phyloP scores from a whole-genome alignment of 2,113 vertebrate species.

The Perca schrenkii region DNA sequence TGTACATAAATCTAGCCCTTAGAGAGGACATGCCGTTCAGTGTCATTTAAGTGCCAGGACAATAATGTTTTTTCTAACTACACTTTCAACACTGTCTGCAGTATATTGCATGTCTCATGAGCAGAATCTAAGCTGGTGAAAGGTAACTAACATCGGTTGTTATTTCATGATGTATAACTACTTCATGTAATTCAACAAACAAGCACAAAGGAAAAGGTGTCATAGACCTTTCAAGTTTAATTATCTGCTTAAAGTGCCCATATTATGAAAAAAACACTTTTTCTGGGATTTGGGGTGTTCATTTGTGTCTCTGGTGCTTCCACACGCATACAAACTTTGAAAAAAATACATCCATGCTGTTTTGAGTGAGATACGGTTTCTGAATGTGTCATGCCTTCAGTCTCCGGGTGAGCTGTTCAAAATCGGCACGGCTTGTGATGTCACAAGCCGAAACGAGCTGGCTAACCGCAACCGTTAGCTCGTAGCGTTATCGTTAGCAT shows the following conservation, averaged over 20 bases:
- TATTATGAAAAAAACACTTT: too few species aligned
- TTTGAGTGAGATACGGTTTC: too few species aligned
- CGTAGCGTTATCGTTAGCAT: too few species aligned
- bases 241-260: background rate
- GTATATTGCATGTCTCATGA: background rate
- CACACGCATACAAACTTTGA: too few species aligned
- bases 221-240: background rate
- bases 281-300: too few species aligned
- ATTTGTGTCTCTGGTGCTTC: too few species aligned
- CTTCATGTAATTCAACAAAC: background rate
- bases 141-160: background rate
- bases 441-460: too few species aligned
- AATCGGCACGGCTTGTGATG: too few species aligned
- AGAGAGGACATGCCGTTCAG: conserved; percentile 14
- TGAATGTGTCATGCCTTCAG: too few species aligned
- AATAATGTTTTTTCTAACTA: background rate
- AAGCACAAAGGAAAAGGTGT: background rate
- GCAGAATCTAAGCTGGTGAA: background rate
- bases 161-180: conserved; percentile 1
- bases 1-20: conserved; percentile 14
- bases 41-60: background rate
- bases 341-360: too few species aligned
- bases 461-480: too few species aligned
- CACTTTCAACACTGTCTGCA: background rate
- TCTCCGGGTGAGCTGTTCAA: too few species aligned